Percentiles rank a stretch among this genome's conserved stretches.
phyloP scores from a whole-genome alignment of 2,797 vertebrate genomes.

The Betta splendens region DNA sequence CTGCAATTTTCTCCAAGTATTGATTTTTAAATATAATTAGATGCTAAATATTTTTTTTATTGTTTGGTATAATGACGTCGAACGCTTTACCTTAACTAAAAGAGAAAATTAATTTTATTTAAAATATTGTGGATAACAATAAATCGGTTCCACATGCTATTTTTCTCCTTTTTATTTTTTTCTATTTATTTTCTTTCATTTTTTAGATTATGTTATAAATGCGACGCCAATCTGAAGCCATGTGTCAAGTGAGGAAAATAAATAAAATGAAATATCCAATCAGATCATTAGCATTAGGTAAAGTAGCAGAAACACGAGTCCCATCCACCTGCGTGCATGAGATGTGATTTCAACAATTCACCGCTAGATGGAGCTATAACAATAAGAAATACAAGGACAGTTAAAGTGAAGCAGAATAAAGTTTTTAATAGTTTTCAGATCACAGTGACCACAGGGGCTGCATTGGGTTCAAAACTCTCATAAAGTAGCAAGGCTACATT shows the following conservation, averaged over 20 bases:
- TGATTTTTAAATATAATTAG: no score
- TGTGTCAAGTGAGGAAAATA: no score
- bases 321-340: conserved; percentile 32
- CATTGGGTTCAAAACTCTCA: no score
- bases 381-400: conserved; percentile 6
- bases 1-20: no score
- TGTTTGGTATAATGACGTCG: no score
- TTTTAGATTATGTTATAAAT: neutral
- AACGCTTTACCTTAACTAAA: no score
- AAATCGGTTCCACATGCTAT: neutral
- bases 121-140: no score
- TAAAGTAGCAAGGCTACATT: neutral
- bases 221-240: no score
- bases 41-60: neutral
- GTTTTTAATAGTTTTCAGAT: neutral
- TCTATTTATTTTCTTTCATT: neutral
- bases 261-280: neutral
- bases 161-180: no score
- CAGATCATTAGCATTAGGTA: neutral
- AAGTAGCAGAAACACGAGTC: neutral
- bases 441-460: no score
- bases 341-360: conserved; percentile 40
- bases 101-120: no score
- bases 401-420: neutral
- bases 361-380: conserved; percentile 64